These are phyloP conservation scores for Fulmarus glacialis DNA, from an alignment of 2,113 vertebrate genomes.

Conservation along the genomic window DNA sequence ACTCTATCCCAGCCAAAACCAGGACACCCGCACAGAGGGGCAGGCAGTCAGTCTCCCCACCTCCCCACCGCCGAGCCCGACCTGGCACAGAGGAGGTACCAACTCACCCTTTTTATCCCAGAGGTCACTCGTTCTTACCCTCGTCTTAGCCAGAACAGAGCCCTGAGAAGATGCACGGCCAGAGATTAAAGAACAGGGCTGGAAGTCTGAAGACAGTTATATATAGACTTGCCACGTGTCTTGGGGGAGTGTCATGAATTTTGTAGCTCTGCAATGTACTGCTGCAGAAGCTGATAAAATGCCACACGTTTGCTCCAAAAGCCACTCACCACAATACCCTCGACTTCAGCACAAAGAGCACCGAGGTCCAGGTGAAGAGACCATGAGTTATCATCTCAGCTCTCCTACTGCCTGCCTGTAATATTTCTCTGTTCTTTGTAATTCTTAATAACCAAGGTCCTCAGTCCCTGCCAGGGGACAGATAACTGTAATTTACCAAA, in stretches of 20 bases:
- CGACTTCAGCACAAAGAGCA: neutral
- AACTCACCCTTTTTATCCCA: neutral
- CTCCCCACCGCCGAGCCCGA: rapidly evolving
- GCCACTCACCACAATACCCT: neutral
- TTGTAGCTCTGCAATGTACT: neutral
- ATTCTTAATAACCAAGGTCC: constrained; percentile 10
- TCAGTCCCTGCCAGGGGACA: neutral
- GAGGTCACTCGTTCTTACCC: rapidly evolving
- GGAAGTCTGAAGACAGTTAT: neutral
- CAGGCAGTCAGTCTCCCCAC: neutral
- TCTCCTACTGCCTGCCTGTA: neutral
- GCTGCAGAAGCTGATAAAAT: neutral
- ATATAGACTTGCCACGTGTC: neutral
- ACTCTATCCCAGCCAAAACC: no score
- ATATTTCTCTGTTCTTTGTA: neutral
- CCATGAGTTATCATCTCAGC: neutral
- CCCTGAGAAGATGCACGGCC: neutral
- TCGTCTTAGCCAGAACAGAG: rapidly evolving
- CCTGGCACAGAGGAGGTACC: neutral
- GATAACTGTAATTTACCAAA: constrained; percentile 8
- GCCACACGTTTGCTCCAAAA: rapidly evolving
- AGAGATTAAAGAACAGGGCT: neutral
- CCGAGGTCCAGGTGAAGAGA: neutral
- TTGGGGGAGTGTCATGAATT: neutral
- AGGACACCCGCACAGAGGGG: no score